These are phyloP conservation scores for Drosophila carrolli DNA, from an alignment of 1,140 invertebrate species.

Conservation along the genomic window DNA sequence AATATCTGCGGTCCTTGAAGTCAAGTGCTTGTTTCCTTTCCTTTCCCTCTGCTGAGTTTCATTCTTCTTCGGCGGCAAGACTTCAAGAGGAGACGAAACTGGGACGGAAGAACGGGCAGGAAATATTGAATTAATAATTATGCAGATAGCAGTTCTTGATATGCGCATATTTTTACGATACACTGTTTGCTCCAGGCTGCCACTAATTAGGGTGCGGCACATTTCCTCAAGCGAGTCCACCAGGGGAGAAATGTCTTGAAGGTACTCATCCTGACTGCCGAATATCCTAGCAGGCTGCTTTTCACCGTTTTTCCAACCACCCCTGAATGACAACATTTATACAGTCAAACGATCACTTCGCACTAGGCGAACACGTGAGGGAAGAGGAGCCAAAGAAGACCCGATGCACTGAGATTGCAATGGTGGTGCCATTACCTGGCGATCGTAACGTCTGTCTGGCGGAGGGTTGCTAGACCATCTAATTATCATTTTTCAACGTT, in stretches of 20 bases:
- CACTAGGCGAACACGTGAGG: constrained; percentile 51
- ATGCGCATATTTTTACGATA: constrained; percentile 48
- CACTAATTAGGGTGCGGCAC: constrained; percentile 61
- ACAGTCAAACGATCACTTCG: constrained; percentile 78
- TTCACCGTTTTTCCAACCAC: constrained; percentile 30
- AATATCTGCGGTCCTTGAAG: constrained; percentile 50
- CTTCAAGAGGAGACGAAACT: constrained; percentile 26
- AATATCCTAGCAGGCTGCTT: constrained; percentile 29
- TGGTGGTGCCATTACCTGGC: constrained; percentile 1
- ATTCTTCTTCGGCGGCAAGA: constrained; percentile 1
- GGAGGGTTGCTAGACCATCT: constrained; percentile 75
- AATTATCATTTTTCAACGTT: constrained; percentile 73
- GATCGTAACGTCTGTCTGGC: constrained; percentile 26
- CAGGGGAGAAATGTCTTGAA: constrained; percentile 18
- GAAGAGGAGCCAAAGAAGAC: constrained; percentile 4
- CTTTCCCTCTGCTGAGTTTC: constrained; percentile 18
- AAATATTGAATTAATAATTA: constrained; percentile 80
- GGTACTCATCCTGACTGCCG: neutral
- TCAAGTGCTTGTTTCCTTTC: constrained; percentile 71
- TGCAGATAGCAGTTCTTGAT: constrained; percentile 56
- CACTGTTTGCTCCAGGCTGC: constrained; percentile 24
- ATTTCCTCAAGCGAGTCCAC: constrained; percentile 61
- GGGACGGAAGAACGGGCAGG: constrained; percentile 43
- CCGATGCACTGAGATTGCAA: constrained; percentile 57
- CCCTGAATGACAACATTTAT: constrained; percentile 64